Conservation (phyloP, 2,113 vertebrate genomes). For the Tinamus guttatus region DNA sequence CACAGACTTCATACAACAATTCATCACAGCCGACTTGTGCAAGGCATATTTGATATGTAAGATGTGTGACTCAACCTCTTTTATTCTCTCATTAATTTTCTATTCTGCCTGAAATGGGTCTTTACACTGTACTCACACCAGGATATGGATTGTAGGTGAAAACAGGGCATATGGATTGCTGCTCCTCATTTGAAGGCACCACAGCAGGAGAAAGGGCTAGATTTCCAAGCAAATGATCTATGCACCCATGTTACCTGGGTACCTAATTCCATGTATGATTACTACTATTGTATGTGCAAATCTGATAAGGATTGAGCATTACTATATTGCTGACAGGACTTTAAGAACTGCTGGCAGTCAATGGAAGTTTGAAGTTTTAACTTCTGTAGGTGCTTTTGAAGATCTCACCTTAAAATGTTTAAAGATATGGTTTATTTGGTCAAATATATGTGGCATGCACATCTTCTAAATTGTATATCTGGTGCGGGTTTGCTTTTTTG, state of each 20-base stretch:
- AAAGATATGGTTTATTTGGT: background rate
- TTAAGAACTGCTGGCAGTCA: background rate
- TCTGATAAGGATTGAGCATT: background rate
- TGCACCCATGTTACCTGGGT: background rate
- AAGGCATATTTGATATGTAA: slow-evolving; percentile 55
- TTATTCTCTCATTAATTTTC: slow-evolving; percentile 69
- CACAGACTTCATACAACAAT: slow-evolving; percentile 44
- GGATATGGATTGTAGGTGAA: background rate
- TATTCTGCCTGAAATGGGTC: slow-evolving; percentile 58
- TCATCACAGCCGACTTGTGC: slow-evolving; percentile 38
- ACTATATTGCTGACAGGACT: fast-evolving
- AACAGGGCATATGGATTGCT: background rate
- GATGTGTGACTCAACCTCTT: slow-evolving; percentile 66
- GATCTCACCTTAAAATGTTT: background rate
- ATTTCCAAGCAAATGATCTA: background rate
- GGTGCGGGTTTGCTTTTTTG: background rate
- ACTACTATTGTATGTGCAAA: fast-evolving
- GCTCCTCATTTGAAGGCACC: background rate
- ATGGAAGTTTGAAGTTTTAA: background rate
- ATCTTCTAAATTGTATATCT: background rate
- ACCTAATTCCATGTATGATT: background rate
- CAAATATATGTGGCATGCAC: background rate
- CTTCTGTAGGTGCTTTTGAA: background rate
- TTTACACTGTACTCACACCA: slow-evolving; percentile 6
- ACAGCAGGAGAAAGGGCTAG: background rate